A percentile compares a stretch with the other conserved stretches of the same genome.
Evolutionary conservation across 2,797 vertebrate genomes (phyloP).

Genomic region (Glossophaga mutica): DNA sequence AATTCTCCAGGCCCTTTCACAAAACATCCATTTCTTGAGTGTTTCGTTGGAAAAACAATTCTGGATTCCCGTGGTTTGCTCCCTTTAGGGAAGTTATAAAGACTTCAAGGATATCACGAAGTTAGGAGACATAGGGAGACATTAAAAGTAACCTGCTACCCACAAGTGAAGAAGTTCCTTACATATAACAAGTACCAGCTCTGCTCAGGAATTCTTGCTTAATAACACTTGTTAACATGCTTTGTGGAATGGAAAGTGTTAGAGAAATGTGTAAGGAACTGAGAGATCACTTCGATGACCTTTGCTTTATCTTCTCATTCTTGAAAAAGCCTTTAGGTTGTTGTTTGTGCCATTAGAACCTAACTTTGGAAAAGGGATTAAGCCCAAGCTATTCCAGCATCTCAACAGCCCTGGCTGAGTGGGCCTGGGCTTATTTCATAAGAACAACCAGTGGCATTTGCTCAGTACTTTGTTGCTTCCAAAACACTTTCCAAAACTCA

Average conservation of each 20-base stretch:
- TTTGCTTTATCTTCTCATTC: background rate
- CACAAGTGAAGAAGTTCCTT: background rate
- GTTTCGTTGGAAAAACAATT: background rate
- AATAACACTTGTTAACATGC: background rate
- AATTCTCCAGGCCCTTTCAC: background rate
- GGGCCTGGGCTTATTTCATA: background rate
- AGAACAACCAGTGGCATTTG: background rate
- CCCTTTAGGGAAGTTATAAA: background rate
- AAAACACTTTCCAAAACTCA: background rate
- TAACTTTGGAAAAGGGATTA: background rate
- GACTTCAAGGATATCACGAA: background rate
- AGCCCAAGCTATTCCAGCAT: background rate
- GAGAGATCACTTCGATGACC: background rate
- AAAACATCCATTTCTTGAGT: background rate
- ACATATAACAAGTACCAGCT: background rate
- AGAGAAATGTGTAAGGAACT: background rate
- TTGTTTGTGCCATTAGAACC: background rate
- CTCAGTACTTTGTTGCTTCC: background rate
- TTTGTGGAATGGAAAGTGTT: background rate
- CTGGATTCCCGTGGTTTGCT: background rate
- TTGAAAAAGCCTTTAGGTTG: background rate
- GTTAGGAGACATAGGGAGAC: background rate
- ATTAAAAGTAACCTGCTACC: background rate
- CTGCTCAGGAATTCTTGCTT: background rate
- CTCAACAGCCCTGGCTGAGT: background rate